Evolutionary conservation across 2,888 invertebrate genomes (phyloP).

Genomic region (Lasioglossum oenotherae): DNA sequence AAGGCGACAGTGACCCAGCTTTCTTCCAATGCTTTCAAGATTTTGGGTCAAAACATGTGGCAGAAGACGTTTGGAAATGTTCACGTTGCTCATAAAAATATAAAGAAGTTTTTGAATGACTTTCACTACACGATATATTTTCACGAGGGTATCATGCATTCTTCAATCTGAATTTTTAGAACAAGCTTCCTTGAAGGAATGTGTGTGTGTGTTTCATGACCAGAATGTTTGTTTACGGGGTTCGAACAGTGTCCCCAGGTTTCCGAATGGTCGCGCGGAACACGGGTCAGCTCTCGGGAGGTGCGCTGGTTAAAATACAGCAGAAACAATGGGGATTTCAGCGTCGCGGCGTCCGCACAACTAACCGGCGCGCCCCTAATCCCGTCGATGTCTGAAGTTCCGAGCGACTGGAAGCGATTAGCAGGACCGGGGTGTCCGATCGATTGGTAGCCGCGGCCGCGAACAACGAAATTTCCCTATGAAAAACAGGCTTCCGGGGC

Average conservation of each 20-base stretch:
- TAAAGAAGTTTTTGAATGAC: not conserved
- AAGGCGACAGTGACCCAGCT: not conserved
- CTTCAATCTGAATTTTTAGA: not conserved
- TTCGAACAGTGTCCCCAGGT: not conserved
- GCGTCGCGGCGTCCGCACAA: not conserved
- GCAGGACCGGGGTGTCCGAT: not conserved
- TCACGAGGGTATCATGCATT: not conserved
- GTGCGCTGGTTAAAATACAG: not conserved
- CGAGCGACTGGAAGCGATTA: conserved; percentile 20
- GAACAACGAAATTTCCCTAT: conserved; percentile 38
- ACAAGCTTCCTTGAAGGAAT: not conserved
- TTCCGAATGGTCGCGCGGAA: not conserved
- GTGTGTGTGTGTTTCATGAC: too few relatives aligned
- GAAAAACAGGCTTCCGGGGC: conserved; percentile 30
- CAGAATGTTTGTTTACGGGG: not conserved
- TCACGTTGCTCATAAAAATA: not conserved
- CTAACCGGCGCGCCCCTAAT: not conserved
- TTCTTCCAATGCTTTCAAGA: not conserved
- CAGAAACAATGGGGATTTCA: conserved; percentile 5
- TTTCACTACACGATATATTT: too few relatives aligned
- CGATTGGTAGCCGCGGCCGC: conserved; percentile 12
- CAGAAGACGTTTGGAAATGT: not conserved
- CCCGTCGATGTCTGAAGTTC: not conserved
- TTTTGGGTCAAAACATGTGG: not conserved
- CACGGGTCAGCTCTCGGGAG: not conserved